Base-by-base conservation (phyloP, 2,113 vertebrate species). In the Eubucco bourcierii region DNA sequence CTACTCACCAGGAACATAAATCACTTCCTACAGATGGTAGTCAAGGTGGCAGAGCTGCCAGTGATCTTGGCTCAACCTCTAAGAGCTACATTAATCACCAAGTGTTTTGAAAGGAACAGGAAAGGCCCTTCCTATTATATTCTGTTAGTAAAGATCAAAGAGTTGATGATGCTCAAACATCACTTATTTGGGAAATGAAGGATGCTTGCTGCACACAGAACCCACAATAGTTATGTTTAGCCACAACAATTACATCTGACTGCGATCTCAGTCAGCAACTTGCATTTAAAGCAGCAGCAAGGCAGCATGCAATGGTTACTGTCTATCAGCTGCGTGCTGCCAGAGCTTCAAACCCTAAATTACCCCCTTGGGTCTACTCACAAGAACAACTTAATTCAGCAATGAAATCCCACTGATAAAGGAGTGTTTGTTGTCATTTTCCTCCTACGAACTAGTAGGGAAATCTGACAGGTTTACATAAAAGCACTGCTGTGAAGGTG, bases 121-220 rank as follows among this genome's bases (percentile, higher is more conserved):
- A 91, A 95, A 88, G 68, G 50, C 33, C 25, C 25, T 85, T 94
- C 44, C 77, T 86, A 47, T 86, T 86, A 53, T 23, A 21, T 19
- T 86, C 13, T 44, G 44, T 84, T 71, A 71, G 53, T 31, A 58
- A 80, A 79, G 80, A 93, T 81, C 82, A 95, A 88, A 91, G 76
- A 83, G 28, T 39, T 53, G 55, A 82, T 28, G 34, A 76, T 73
- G 60, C 44, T 60, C 64, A 74, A 55, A 82, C 56, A 73, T 34
- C 55, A 47, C 31, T 68, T 76, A 61, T 65, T 90, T 70, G 50
- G 71, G 72, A 92, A 92, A 73, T 12, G 63, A 88, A 77, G 18
- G 59, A 75, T 75, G 7, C 2, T 1, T 72, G 67, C 53, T 55
- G 25, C 31, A 90, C 68, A 59, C 71, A 95, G 71, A 89, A 84